These are phyloP conservation scores for Punctoribates punctum DNA, from an alignment of 2,888 invertebrate genomes.

Conservation along the genomic window DNA sequence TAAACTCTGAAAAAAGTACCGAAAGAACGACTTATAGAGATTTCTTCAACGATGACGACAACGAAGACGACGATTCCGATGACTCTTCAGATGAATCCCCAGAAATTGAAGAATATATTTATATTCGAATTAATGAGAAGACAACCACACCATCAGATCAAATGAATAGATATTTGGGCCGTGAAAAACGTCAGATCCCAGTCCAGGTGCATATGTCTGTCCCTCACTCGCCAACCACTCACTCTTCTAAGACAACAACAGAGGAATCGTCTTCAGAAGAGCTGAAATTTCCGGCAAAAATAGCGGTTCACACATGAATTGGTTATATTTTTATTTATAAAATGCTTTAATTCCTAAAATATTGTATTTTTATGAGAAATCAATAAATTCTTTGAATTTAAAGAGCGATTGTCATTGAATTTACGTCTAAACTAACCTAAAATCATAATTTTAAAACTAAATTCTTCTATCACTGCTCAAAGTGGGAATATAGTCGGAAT, in stretches of 20 bases:
- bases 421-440: too few relatives aligned
- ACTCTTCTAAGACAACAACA: background rate
- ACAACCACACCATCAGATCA: background rate
- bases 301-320: background rate
- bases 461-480: too few relatives aligned
- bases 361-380: too few relatives aligned
- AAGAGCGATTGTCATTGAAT: too few relatives aligned
- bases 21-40: background rate
- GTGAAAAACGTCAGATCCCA: conserved; percentile 3
- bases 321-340: too few relatives aligned
- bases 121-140: background rate
- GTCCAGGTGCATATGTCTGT: background rate
- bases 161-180: background rate
- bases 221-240: background rate
- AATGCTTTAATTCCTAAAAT: too few relatives aligned
- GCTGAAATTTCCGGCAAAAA: background rate
- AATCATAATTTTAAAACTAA: too few relatives aligned
- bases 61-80: background rate
- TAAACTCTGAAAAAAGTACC: background rate
- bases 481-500: too few relatives aligned
- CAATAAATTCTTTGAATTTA: too few relatives aligned
- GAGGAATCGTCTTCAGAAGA: background rate
- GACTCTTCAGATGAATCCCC: background rate
- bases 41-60: background rate
- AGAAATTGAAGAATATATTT: background rate